Conservation (phyloP, 2,113 vertebrate species). For the Donacobius atricapilla region DNA sequence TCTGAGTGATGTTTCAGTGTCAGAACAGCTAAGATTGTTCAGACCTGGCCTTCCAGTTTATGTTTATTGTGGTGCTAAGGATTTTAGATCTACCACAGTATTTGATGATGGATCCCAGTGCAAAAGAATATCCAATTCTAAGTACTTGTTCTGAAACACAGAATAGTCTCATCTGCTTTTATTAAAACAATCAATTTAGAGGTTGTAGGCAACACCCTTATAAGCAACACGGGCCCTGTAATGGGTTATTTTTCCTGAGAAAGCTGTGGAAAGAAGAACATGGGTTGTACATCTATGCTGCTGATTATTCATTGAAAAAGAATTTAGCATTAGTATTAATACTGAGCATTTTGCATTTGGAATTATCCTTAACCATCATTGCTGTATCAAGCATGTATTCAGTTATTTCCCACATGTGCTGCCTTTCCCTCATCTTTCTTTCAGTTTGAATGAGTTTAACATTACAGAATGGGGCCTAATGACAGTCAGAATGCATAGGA, state of each 20-base stretch:
- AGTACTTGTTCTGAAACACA: not conserved
- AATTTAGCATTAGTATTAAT: not conserved
- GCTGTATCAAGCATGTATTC: not conserved
- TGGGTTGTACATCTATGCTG: not conserved
- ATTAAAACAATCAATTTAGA: not conserved
- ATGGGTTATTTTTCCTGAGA: not conserved
- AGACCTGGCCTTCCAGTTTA: not conserved
- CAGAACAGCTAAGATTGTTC: not conserved
- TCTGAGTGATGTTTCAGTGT: not conserved
- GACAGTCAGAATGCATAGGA: not conserved
- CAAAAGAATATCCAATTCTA: not conserved
- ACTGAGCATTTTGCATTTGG: not conserved
- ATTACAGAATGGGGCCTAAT: not conserved
- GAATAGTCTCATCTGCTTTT: not conserved
- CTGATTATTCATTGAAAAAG: not conserved
- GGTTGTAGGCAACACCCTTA: not conserved
- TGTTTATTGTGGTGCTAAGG: not conserved
- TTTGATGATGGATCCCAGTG: not conserved
- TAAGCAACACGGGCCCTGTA: not conserved
- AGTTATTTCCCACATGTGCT: not conserved
- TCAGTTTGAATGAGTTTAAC: not conserved
- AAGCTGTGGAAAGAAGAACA: not conserved
- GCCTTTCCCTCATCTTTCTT: not conserved
- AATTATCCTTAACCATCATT: not conserved
- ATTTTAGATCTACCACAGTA: not conserved